Evolutionary conservation across 2,797 vertebrate species (phyloP).

Genomic region (Sebastolobus alascanus): DNA sequence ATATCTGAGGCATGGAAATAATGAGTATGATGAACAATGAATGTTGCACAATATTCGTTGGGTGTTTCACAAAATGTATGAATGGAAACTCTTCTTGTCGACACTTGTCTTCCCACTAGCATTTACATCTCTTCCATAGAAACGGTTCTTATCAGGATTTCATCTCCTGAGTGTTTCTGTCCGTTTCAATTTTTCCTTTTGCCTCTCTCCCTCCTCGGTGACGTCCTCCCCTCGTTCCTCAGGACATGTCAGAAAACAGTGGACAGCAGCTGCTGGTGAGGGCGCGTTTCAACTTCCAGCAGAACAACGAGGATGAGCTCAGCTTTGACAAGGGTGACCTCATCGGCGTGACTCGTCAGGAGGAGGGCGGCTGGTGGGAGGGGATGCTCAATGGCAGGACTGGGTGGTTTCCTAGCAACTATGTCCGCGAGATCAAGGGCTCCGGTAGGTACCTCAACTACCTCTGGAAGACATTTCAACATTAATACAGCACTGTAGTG

Average conservation of each 20-base stretch:
- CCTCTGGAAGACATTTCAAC: not conserved
- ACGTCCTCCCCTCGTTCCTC: not conserved
- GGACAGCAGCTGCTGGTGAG: conserved; percentile 93
- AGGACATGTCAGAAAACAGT: conserved; percentile 99
- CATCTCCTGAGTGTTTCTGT: not conserved
- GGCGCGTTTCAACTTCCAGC: conserved; percentile 98
- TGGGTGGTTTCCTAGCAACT: conserved; percentile 99
- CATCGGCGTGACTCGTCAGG: conserved; percentile 95
- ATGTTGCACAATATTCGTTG: conserved; percentile 8
- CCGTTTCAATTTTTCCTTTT: not conserved
- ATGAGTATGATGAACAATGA: conserved; percentile 10
- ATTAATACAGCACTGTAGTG: not conserved
- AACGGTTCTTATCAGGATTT: not conserved
- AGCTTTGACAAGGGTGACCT: conserved; percentile 96
- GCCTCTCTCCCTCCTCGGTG: not conserved
- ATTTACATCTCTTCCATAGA: not conserved
- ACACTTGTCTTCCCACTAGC: not conserved
- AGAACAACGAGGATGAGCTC: conserved; percentile 98
- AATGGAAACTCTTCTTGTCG: not conserved
- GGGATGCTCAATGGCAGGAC: conserved; percentile 91
- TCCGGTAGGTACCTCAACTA: conserved; percentile 87
- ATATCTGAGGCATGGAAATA: not conserved
- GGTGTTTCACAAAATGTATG: conserved; percentile 2
- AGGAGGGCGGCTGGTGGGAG: conserved; percentile 99
- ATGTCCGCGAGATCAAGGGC: conserved; percentile 96